phyloP scores from a whole-genome alignment of 1,140 invertebrate genomes.

The Laupala kohalensis region DNA sequence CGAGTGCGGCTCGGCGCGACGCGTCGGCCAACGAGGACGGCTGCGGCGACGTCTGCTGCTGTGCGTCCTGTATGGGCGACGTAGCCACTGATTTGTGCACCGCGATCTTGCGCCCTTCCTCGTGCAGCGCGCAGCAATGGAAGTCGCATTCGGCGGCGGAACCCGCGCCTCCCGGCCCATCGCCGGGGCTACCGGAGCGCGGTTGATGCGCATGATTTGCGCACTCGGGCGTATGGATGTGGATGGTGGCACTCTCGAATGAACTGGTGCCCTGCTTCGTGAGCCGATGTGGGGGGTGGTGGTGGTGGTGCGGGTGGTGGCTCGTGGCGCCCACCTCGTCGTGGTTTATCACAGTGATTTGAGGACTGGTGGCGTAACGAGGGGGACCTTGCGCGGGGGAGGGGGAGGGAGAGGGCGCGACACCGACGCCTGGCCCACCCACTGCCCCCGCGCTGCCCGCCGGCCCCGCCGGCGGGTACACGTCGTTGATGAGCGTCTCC shows the following conservation, averaged over 20 bases:
- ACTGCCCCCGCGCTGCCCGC: conserved; percentile 26
- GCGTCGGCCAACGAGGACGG: conserved; percentile 34
- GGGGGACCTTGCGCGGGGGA: conserved; percentile 31
- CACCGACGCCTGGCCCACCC: conserved; percentile 19
- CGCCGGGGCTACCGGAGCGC: conserved; percentile 39
- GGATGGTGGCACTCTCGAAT: conserved; percentile 58
- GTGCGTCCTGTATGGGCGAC: conserved; percentile 74
- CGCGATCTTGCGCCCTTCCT: conserved; percentile 77
- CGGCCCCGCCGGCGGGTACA: conserved; percentile 32
- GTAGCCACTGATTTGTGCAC: conserved; percentile 83
- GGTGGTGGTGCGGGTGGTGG: conserved; percentile 20
- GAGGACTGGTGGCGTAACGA: conserved; percentile 49
- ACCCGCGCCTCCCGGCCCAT: conserved; percentile 28
- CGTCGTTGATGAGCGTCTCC: conserved; percentile 40
- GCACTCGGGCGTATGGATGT: conserved; percentile 74
- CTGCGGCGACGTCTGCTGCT: conserved; percentile 48
- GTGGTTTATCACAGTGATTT: conserved; percentile 84
- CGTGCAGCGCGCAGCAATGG: conserved; percentile 85
- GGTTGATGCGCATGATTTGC: conserved; percentile 56
- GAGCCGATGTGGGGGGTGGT: conserved; percentile 31
- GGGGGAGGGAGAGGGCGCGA: conserved; percentile 34
- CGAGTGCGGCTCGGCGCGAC: conserved; percentile 34
- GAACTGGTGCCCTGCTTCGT: conserved; percentile 52
- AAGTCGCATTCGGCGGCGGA: conserved; percentile 81
- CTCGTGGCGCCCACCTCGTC: conserved; percentile 44